Evolutionary conservation across 2,113 vertebrate genomes (phyloP).

Genomic region (Ginglymostoma cirratum): DNA sequence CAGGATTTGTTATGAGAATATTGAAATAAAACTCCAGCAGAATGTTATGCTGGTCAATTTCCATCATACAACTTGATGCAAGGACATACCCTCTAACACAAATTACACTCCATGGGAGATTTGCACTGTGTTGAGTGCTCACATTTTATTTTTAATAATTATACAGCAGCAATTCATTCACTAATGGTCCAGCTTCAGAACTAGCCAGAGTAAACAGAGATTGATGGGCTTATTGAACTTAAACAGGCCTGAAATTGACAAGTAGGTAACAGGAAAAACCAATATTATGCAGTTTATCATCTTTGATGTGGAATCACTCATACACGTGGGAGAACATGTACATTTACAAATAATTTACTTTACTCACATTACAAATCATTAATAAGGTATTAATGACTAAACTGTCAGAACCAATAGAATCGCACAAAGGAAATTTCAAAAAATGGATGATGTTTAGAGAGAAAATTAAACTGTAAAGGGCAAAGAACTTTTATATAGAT

Average conservation of each 20-base stretch:
- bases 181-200: slow-evolving; percentile 1
- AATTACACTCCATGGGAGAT: neutral
- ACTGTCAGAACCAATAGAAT: neutral
- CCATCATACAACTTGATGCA: neutral
- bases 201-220: neutral
- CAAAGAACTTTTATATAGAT: neutral
- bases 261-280: slow-evolving; percentile 3
- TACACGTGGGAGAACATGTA: neutral
- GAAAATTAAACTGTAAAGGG: neutral
- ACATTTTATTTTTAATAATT: neutral
- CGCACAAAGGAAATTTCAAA: neutral
- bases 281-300: neutral
- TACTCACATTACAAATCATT: neutral
- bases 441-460: neutral
- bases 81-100: neutral
- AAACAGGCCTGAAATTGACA: neutral
- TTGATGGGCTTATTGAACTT: neutral
- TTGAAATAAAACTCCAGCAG: neutral
- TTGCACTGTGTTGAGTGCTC: neutral
- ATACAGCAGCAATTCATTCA: slow-evolving; percentile 17
- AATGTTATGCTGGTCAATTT: neutral
- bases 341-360: neutral
- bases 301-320: neutral
- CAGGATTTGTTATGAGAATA: neutral
- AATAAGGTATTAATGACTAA: neutral